Evolutionary conservation across 1,140 invertebrate genomes (phyloP).

Genomic region (Drosophila mauritiana): DNA sequence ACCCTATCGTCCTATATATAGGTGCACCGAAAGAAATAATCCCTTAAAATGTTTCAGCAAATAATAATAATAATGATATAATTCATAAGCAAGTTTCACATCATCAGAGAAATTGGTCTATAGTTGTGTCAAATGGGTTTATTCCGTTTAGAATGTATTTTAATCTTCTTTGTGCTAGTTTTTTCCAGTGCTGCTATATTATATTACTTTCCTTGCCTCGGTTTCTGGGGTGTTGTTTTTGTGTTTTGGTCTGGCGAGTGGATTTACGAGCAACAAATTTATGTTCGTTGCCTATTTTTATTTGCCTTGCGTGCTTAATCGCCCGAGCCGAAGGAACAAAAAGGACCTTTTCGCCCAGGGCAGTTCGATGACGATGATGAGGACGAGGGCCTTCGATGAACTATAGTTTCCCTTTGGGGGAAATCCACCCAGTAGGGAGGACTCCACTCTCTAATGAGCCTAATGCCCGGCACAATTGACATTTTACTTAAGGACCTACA

Average conservation of each 20-base stretch:
- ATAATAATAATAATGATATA: too few relatives aligned
- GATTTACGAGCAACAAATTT: slow-evolving; percentile 83
- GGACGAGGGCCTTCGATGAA: slow-evolving; percentile 41
- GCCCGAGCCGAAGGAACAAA: slow-evolving; percentile 47
- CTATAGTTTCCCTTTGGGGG: slow-evolving; percentile 46
- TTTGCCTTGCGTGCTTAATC: slow-evolving; percentile 82
- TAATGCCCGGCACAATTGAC: slow-evolving; percentile 73
- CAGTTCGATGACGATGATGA: slow-evolving; percentile 35
- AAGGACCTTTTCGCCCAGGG: slow-evolving; percentile 46
- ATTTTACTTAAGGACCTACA: slow-evolving; percentile 77
- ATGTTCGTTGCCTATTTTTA: slow-evolving; percentile 83
- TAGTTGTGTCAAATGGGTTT: too few relatives aligned
- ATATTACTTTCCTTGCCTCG: slow-evolving; percentile 24
- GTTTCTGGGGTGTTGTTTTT: slow-evolving; percentile 45
- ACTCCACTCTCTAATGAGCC: slow-evolving; percentile 58
- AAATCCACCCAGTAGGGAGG: slow-evolving; percentile 14
- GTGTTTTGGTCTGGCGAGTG: slow-evolving; percentile 60
- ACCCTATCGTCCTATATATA: slow-evolving; percentile 11
- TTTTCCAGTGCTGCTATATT: slow-evolving; percentile 24
- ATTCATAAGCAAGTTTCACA: too few relatives aligned
- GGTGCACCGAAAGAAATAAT: slow-evolving; percentile 4
- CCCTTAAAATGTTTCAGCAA: too few relatives aligned
- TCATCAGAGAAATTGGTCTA: too few relatives aligned
- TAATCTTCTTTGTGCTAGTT: not conserved
- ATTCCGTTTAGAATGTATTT: too few relatives aligned